Evolutionary conservation across 2,888 invertebrate genomes (phyloP).

Genomic region (Empis livida): DNA sequence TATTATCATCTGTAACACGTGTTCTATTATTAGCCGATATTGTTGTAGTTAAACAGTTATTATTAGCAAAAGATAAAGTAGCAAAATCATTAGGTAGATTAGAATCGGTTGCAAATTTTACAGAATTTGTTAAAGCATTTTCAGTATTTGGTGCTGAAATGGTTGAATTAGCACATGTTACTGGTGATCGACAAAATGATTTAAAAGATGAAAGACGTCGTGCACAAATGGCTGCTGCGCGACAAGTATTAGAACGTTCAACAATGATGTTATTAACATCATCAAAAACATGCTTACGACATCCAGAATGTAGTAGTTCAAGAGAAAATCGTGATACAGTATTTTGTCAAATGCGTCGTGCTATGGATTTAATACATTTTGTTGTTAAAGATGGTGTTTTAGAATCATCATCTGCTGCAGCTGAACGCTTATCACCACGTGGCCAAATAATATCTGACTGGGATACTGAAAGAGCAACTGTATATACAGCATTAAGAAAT

Average conservation of each 20-base stretch:
- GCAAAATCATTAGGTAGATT: conserved; percentile 70
- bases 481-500: conserved; percentile 64
- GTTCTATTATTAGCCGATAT: conserved; percentile 94
- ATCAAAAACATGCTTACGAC: conserved; percentile 89
- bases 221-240: conserved; percentile 92
- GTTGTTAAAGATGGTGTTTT: conserved; percentile 94
- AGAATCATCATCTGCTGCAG: conserved; percentile 42
- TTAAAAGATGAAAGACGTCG: conserved; percentile 84
- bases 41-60: conserved; percentile 91
- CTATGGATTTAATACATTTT: conserved; percentile 94
- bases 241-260: conserved; percentile 88
- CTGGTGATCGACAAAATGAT: conserved; percentile 68
- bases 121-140: conserved; percentile 97
- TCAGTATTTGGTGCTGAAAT: conserved; percentile 97
- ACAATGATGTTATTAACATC: conserved; percentile 95
- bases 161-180: conserved; percentile 94
- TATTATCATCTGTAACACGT: conserved; percentile 88
- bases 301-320: conserved; percentile 86
- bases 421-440: conserved; percentile 14
- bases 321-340: conserved; percentile 94
- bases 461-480: conserved; percentile 51
- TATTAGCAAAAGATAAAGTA: conserved; percentile 93
- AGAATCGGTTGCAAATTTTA: conserved; percentile 81
- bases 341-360: conserved; percentile 93
- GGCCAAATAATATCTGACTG: conserved; percentile 41